Base-by-base conservation (phyloP, 2,888 invertebrate species). In the Macrophya annulata region DNA sequence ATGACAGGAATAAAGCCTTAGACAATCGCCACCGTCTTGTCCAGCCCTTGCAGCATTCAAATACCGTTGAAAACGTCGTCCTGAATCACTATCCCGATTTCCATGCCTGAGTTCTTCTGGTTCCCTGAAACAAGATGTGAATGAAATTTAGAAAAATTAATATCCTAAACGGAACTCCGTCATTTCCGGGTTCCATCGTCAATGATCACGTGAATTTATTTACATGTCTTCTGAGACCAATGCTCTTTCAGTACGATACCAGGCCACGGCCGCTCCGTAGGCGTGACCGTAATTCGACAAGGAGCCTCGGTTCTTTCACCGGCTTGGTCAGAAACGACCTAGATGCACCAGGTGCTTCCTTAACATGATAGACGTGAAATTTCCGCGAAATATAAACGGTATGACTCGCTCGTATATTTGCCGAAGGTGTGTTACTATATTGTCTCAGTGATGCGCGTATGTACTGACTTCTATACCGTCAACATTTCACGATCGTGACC, bases 31-130 rank as follows among this genome's bases (percentile, higher is more conserved):
- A 89, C 96, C 96, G 88, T 97, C 97, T 92, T 98, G 97, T 0
- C 98, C 98, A 89, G 97, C 96, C 89, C 97, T 95, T 0, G 98
- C 98, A 0, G 98, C 97, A 91, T 96, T 96, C 5, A 98, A 96
- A 90, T 97, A 97, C 90, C 95, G 95, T 93, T 97, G 97, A 93
- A 97, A 98, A 85, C 96, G 94, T 43, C 96, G 93, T 31, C 97
- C 97, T 86, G 96, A 96, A 88, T 95, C 94, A 93, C 97, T 97
- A 86, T 96, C 96, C 85, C 94, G 92, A 2, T 95, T 95, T 17
- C 96, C 96, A 87, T 96, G 96, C 71, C 96, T 95, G 43, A 97
- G 94, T 90, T 97, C 97, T 87, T 94, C 95, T 0, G 96, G 96
- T 90, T 97, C 97, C 90, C 98, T 98, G 95, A 74, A 95, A 95